Evolutionary conservation across 1,140 invertebrate genomes (phyloP), one percentile per base, ranked within the genome.

Genomic region (Homalodisca vitripennis): DNA sequence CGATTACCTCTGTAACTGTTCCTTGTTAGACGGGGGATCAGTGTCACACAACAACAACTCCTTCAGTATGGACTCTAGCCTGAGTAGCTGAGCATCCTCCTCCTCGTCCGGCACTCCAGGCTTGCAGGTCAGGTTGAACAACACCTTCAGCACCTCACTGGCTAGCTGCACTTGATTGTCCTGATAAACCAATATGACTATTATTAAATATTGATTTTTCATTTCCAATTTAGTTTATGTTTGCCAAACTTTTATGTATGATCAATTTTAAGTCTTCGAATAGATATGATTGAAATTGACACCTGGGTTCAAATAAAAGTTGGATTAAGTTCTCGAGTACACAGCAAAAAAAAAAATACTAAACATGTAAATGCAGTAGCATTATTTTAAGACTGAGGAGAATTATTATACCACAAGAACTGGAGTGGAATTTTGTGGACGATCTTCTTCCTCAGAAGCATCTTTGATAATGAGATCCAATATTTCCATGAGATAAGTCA

Each of bases 101-200:
- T 90, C 84, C 69, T 83, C 82, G 20, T 78, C 74, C 30, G 81
- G 78, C 6, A 81, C 78, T 22, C 51, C 2, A 1, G 3, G 55
- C 82, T 77, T 70, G 84, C 82, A 51, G 81, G 80, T 69, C 82
- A 98, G 79, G 79, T 97, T 98, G 78, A 97, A 98, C 68, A 97
- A 82, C 14, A 90, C 87, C 82, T 97, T 97, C 6, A 97, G 83
- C 72, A 94, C 87, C 82, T 98, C 94, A 80, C 88, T 91, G 27
- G 86, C 81, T 47, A 95, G 81, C 65, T 88, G 87, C 46, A 88
- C 84, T 76, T 92, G 82, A 55, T 83, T 78, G 77, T 89, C 85
- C 83, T 91, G 73, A 2, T 73, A 72, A 46, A 32, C 3, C 29
- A 26, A 3, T 29, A 48, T 51, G 34, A 6, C 6, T 41, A 41